Percentiles rank a stretch among this genome's conserved stretches.
Evolutionary conservation across 1,140 invertebrate genomes (phyloP).

Genomic region (Thaumetopoea pityocampa): DNA sequence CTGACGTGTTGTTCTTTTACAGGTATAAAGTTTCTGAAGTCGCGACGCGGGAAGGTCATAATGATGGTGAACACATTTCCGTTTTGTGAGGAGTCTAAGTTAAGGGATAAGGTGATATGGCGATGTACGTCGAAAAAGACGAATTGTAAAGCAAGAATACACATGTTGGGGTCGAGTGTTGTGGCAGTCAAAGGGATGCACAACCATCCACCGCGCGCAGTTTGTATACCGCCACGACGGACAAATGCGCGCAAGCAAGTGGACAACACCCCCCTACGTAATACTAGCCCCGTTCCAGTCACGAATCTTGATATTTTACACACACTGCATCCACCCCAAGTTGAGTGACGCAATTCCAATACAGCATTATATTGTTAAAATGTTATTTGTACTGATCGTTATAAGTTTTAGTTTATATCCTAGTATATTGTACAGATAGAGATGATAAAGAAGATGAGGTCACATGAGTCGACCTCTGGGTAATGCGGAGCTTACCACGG

Average conservation of each 20-base stretch:
- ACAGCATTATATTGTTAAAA: conserved; percentile 7
- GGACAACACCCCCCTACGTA: conserved; percentile 1
- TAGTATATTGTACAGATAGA: too few species aligned
- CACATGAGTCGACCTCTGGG: too few species aligned
- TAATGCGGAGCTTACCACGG: too few species aligned
- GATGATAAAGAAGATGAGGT: too few species aligned
- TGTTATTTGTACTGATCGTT: too few species aligned
- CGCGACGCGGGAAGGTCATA: conserved; percentile 71
- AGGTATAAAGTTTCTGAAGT: conserved; percentile 74
- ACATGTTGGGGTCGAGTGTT: conserved; percentile 67
- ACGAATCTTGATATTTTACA: conserved; percentile 21
- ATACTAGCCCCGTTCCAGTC: conserved; percentile 3
- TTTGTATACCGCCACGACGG: conserved; percentile 25
- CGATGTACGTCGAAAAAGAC: conserved; percentile 74
- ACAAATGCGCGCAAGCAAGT: conserved; percentile 18
- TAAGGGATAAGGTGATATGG: conserved; percentile 73
- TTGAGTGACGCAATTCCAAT: too few species aligned
- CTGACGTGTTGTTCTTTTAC: conserved; percentile 48
- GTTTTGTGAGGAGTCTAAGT: conserved; percentile 73
- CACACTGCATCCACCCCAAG: conserved; percentile 20
- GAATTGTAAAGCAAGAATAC: conserved; percentile 71
- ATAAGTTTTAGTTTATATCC: too few species aligned
- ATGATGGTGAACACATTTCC: conserved; percentile 76
- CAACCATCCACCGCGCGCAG: conserved; percentile 63
- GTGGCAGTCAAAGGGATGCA: conserved; percentile 72